Conservation (phyloP, 2,797 vertebrate genomes). For the Geotrypetes seraphini region DNA sequence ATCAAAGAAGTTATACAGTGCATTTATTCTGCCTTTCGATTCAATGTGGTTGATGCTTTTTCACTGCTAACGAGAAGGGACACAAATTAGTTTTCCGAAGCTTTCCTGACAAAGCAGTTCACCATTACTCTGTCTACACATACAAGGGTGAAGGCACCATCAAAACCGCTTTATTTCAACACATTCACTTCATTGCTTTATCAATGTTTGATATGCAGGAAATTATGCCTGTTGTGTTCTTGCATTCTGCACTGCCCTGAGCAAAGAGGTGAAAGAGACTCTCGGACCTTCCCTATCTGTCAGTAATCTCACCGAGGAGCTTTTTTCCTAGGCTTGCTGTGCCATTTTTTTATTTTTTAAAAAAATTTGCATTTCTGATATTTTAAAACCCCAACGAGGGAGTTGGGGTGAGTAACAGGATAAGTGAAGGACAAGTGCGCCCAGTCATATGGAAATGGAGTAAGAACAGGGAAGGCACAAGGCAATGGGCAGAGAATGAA, state of each 20-base stretch:
- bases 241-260: slow-evolving; percentile 13
- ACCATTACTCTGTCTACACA: neutral
- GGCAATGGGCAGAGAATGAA: no score
- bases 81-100: neutral
- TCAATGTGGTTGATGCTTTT: no score
- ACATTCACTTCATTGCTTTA: slow-evolving; percentile 42
- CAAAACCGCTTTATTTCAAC: slow-evolving; percentile 27
- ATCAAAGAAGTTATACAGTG: no score
- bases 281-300: slow-evolving; percentile 30
- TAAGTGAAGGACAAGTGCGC: no score
- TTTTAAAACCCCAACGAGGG: no score
- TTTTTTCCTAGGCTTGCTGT: slow-evolving; percentile 2
- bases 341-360: slow-evolving; percentile 1
- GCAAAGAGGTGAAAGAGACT: slow-evolving; percentile 22
- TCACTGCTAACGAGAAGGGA: no score
- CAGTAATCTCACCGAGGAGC: slow-evolving; percentile 20
- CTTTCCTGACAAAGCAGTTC: neutral
- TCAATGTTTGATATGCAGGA: slow-evolving; percentile 24
- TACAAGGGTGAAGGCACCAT: neutral
- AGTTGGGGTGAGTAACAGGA: no score
- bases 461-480: no score
- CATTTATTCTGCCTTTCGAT: no score
- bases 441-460: no score
- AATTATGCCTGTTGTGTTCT: slow-evolving; percentile 31
- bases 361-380: no score